phyloP scores from a whole-genome alignment of 1,140 invertebrate species.

The Drosophila parabipectinata region DNA sequence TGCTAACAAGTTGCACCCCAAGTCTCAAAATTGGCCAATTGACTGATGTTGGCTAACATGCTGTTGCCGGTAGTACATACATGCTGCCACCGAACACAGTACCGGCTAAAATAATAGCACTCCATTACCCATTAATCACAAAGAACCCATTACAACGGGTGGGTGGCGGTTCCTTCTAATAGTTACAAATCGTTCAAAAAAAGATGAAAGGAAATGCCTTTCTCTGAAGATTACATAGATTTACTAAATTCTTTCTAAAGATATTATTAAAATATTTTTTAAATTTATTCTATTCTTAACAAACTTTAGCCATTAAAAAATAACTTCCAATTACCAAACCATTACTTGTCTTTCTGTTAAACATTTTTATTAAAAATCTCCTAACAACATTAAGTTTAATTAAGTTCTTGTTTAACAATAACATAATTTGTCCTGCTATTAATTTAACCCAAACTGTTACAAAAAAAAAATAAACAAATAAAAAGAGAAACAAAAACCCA shows the following conservation, averaged over 20 bases:
- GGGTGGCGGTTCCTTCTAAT: not conserved
- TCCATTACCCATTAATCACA: not conserved
- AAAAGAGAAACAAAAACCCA: too few relatives aligned
- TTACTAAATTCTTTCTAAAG: not conserved
- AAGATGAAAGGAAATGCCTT: too few relatives aligned
- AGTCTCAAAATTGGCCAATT: constrained; percentile 74
- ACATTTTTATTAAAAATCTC: not conserved
- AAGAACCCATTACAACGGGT: not conserved
- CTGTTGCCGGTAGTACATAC: not conserved
- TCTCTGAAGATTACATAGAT: too few relatives aligned
- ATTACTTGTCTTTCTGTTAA: not conserved
- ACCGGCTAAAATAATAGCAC: constrained; percentile 16
- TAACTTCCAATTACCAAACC: too few relatives aligned
- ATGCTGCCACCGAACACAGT: not conserved
- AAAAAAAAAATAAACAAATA: not conserved
- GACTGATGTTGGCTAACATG: constrained; percentile 3
- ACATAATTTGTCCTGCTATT: not conserved
- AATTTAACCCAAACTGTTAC: not conserved
- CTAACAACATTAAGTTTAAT: not conserved
- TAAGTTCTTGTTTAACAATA: not conserved
- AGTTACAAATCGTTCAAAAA: not conserved
- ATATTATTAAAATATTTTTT: not conserved
- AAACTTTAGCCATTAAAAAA: too few relatives aligned
- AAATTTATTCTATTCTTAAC: too few relatives aligned
- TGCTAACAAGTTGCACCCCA: constrained; percentile 73